Base-by-base conservation (phyloP, 2,888 invertebrate genomes). In the Pyrochroa serraticornis region DNA sequence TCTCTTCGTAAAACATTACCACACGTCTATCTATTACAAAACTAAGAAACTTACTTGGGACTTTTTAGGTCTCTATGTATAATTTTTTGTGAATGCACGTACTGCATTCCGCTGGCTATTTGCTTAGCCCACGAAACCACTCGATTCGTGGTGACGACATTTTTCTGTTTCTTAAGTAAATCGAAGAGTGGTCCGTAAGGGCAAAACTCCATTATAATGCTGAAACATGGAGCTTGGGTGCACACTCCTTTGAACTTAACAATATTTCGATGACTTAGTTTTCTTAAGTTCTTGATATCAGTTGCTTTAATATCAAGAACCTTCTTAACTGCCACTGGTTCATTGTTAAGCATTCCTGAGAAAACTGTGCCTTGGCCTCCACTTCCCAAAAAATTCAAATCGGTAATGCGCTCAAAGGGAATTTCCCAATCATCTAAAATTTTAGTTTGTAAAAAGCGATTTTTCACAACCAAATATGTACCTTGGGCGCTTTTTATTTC, bases 61-160 rank as follows among this genome's bases (percentile, higher is more conserved):
- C 97, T 97, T 81, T 99, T 99, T 63, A 99, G 86, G 84, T 99
- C 99, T 62, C 99, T 84, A 76, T 99, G 99, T 73, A 99, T 97
- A 70, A 99, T 97, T 82, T 96, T 96, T 77, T 96, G 93, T 38
- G 87, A 85, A 79, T 99, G 99, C 53, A 99, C 85, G 79, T 98
- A 98, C 71, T 91, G 87, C 98, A 99, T 98, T 51, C 98, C 99
- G 58, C 87, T 85, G 32, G 97, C 95, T 57, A 99, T 96, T 80
- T 97, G 95, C 75, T 91, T 93, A 35, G 95, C 89, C 97, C 98
- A 99, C 61, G 90, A 89, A 38, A 95, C 87, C 52, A 97, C 87
- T 73, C 93, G 87, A 46, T 85, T 83, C n/a, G 95, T 95, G 45
- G 92, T 87, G 69, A 97, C 90, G 66, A 89, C 86, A 69, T 91